A percentile compares a stretch with the other conserved stretches of the same genome.
Conservation (phyloP, 2,797 vertebrate genomes). For the Clarias pachynema region DNA sequence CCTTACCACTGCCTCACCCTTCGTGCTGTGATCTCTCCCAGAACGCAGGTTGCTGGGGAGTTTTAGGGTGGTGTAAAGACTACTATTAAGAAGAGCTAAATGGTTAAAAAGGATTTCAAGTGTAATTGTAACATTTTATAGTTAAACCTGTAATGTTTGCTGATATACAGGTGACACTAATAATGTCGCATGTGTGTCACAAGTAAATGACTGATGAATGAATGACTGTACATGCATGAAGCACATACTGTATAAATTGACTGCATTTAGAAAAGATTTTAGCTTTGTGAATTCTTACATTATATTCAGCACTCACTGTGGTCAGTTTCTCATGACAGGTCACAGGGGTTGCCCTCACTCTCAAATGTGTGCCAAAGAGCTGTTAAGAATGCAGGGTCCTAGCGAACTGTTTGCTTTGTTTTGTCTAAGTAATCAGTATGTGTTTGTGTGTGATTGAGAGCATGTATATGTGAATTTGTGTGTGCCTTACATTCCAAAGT, state of each 20-base stretch:
- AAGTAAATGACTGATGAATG: not conserved
- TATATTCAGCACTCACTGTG: not conserved
- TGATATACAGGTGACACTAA: conserved; percentile 3
- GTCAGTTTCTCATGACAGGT: conserved; percentile 46
- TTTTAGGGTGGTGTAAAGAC: not conserved
- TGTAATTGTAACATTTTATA: not conserved
- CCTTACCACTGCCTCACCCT: conserved; percentile 57
- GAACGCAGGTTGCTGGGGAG: not conserved
- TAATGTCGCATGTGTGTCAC: not conserved
- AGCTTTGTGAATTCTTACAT: not conserved
- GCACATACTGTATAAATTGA: not conserved
- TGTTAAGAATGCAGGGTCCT: conserved; percentile 56
- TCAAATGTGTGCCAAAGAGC: conserved; percentile 51
- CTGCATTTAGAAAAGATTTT: conserved; percentile 62
- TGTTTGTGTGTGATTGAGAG: conserved; percentile 43
- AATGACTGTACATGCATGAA: not conserved
- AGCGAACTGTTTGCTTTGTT: conserved; percentile 59
- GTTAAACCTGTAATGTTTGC: not conserved
- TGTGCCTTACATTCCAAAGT: conserved; percentile 24
- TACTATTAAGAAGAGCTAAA: not conserved
- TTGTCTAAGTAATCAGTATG: conserved; percentile 55
- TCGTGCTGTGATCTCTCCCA: conserved; percentile 60
- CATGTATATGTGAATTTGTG: conserved; percentile 33
- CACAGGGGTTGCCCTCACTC: conserved; percentile 44
- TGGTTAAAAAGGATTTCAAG: not conserved